phyloP scores from a whole-genome alignment of 2,113 vertebrate genomes.

The Stomatorhinus ivindoensis region DNA sequence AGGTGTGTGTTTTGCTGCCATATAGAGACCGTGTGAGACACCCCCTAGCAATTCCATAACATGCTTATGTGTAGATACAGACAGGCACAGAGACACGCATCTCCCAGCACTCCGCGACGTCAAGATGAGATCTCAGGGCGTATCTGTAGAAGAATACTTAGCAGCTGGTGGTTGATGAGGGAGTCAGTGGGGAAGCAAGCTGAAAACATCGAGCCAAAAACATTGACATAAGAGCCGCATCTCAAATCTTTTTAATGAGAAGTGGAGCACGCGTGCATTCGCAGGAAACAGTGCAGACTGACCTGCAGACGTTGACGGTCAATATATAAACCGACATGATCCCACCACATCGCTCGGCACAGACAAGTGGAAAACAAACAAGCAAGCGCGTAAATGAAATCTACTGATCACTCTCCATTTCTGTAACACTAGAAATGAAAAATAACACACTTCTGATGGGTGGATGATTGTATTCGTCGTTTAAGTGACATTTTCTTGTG shows the following conservation, averaged over 20 bases:
- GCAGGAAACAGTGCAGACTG: background rate
- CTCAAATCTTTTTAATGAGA: background rate
- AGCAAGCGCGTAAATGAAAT: background rate
- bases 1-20: background rate
- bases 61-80: background rate
- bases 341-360: background rate
- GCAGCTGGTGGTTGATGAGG: constrained; percentile 4
- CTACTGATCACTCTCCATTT: background rate
- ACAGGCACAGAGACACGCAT: background rate
- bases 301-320: background rate
- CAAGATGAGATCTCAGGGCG: background rate
- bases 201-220: background rate
- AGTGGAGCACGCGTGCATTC: background rate
- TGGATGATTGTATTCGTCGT: background rate
- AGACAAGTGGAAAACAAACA: background rate
- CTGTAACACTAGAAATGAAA: background rate
- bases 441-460: background rate
- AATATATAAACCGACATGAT: background rate
- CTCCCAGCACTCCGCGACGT: background rate
- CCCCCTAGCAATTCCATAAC: background rate
- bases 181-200: background rate
- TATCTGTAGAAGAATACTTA: background rate
- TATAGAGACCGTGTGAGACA: background rate
- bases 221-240: background rate
- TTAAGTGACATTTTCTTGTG: background rate